Evolutionary conservation across 2,797 vertebrate species (phyloP).

Genomic region (Acrossocheilus fasciatus): DNA sequence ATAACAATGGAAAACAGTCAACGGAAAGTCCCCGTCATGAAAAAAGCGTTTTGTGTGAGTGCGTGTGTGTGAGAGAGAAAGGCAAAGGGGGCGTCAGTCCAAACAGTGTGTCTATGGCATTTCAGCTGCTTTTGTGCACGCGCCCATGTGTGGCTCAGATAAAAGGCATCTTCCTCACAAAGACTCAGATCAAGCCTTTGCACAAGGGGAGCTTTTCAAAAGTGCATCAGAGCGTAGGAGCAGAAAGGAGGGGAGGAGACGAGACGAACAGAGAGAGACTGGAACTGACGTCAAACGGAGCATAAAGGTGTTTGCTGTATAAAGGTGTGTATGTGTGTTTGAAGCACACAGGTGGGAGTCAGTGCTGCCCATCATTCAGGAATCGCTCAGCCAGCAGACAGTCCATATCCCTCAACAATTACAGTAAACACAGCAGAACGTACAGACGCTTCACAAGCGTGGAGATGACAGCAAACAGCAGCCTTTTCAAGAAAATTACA

Average conservation of each 20-base stretch:
- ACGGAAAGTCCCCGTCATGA: constrained; percentile 3
- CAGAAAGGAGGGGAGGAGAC: constrained; percentile 18
- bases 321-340: constrained; percentile 12
- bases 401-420: constrained; percentile 11
- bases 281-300: constrained; percentile 42
- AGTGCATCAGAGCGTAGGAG: constrained; percentile 37
- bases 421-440: not conserved
- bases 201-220: constrained; percentile 53
- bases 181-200: constrained; percentile 46
- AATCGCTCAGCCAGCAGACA: constrained; percentile 15
- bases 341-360: constrained; percentile 21
- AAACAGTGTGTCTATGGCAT: constrained; percentile 34
- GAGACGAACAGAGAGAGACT: constrained; percentile 27
- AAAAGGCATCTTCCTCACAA: constrained; percentile 47
- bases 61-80: not conserved
- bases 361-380: not conserved
- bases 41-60: not conserved
- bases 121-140: constrained; percentile 48
- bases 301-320: constrained; percentile 23
- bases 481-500: not conserved
- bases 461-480: not conserved
- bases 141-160: constrained; percentile 46
- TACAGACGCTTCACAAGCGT: not conserved
- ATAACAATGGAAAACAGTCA: not conserved
- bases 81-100: not conserved